Evolutionary conservation across 2,113 vertebrate genomes (phyloP), one percentile per base, ranked within the genome.

Genomic region (Larimichthys crocea): DNA sequence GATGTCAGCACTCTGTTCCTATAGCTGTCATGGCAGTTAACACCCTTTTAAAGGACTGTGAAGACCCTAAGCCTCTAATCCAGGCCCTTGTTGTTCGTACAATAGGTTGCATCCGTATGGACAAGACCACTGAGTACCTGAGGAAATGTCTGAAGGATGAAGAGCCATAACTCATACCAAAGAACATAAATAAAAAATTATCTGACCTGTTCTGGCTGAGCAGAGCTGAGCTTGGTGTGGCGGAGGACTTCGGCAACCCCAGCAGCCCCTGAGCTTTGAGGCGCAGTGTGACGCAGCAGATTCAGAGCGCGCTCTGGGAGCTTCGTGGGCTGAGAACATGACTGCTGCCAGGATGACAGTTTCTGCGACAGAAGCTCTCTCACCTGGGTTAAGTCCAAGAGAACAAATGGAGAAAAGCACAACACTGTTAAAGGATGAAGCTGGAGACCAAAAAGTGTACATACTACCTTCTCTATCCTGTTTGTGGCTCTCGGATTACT

Each of bases 1-100:
- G 98, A 99, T 4, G 98, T 99, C 93, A 99, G 98, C 0, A 98
- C 98, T 49, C 95, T 99, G 70, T 99, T 99, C 84, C 98, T 98
- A 99, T 99, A 98, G 98, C 98, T 82, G 99, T 99, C 83, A 99
- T 99, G 98, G 98, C 98, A 0, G 98, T 99, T 69, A 99, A 99
- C 95, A 99, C 98, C 57, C 99, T 99, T 3, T 98, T 99, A 49
- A 99, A 99, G 98, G 98, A 99, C 92, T 99, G 98, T 16, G 98
- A 99, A 92, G 98, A 99, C 86, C 96, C 98, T 0, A 99, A 99
- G 90, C 98, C 98, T 0, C 95, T 99, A 74, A 99, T 99, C 90
- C 96, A 98, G 26, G 98, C 98, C 0, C 94, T 99, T 88, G 98
- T 98, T 0, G 98, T 99, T 75, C 95, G 98, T 2, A 99, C 98